Percentiles rank a stretch among this genome's conserved stretches.
These are phyloP conservation scores for Xenopus tropicalis DNA, from an alignment of 2,113 vertebrate species.

Conservation along the genomic window DNA sequence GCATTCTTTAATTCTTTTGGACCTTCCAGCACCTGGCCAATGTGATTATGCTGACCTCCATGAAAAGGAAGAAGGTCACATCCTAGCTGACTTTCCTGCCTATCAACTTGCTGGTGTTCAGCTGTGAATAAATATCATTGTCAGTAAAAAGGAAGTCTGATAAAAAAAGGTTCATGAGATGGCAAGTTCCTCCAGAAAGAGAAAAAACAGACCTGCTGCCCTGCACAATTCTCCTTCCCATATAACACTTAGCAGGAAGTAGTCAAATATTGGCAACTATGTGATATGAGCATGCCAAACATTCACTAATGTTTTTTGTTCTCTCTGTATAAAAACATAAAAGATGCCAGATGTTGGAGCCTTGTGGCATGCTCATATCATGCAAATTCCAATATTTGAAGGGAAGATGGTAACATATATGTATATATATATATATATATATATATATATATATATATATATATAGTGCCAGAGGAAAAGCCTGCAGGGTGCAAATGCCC, in stretches of 20 bases:
- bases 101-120: constrained; percentile 6
- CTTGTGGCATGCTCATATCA: no score
- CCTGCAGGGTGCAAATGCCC: no score
- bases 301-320: no score
- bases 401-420: no score
- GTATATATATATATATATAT: no score
- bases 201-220: constrained; percentile 7
- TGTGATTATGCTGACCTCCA: neutral
- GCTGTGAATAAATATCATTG: constrained; percentile 14
- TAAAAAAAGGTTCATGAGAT: constrained; percentile 18
- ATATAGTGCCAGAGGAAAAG: no score
- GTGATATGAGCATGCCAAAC: no score
- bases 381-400: no score
- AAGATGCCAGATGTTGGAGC: neutral
- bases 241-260: constrained; percentile 12
- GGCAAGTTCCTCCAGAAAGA: constrained; percentile 13
- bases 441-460: no score
- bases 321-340: neutral
- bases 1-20: no score
- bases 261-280: no score
- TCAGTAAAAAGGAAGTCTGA: constrained; percentile 27
- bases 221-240: constrained; percentile 14
- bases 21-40: neutral
- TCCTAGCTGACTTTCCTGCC: neutral
- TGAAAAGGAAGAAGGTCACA: neutral